These are phyloP conservation scores for Macrotus californicus DNA, from an alignment of 2,113 vertebrate species.

Conservation along the genomic window DNA sequence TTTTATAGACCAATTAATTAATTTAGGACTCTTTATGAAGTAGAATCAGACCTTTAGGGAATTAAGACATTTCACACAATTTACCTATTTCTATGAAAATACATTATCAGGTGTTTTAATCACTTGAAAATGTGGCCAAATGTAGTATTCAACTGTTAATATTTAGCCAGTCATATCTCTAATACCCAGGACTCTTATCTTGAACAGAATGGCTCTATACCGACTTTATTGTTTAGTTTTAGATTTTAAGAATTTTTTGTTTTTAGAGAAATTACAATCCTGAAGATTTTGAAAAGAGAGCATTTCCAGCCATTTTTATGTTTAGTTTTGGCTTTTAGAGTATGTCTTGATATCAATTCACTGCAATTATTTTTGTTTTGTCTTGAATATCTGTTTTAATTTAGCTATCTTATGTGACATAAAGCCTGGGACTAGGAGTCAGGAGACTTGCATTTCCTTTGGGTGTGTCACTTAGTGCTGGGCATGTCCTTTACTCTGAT, in stretches of 20 bases:
- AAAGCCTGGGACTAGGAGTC: not conserved
- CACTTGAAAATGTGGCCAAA: not conserved
- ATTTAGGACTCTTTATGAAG: not conserved
- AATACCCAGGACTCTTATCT: not conserved
- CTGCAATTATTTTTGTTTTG: not conserved
- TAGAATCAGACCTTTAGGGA: not conserved
- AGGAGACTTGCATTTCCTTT: not conserved
- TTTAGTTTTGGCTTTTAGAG: not conserved
- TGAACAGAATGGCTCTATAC: not conserved
- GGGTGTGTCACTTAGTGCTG: not conserved
- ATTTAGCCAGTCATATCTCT: not conserved
- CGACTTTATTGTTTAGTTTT: not conserved
- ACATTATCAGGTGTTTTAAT: not conserved
- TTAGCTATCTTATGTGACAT: not conserved
- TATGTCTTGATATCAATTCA: not conserved
- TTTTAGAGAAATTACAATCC: not conserved
- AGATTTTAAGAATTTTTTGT: not conserved
- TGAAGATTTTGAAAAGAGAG: not conserved
- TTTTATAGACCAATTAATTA: not conserved
- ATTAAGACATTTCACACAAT: not conserved
- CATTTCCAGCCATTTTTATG: not conserved
- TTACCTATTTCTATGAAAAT: conserved; percentile 3
- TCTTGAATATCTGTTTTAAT: not conserved
- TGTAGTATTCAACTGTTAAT: not conserved
- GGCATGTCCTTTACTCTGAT: not conserved